A percentile compares a stretch with the other conserved stretches of the same genome.
These are phyloP conservation scores for Liolophura sinensis DNA, from an alignment of 1,140 invertebrate genomes.

Conservation along the genomic window DNA sequence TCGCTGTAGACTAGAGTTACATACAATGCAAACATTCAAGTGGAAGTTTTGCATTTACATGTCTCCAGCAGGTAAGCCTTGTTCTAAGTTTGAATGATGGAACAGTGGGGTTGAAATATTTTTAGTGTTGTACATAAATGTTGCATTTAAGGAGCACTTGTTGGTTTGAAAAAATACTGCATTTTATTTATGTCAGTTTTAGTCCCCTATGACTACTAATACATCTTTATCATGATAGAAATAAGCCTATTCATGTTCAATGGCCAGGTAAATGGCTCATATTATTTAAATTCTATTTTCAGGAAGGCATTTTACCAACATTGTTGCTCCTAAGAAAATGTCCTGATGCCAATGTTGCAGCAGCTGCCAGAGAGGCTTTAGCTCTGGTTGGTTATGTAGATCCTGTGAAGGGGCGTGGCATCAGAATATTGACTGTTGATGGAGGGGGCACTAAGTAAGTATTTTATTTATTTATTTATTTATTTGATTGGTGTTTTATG, in stretches of 20 bases:
- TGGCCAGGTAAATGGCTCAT: neutral
- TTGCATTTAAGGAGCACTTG: too few species aligned
- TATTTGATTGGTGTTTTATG: too few species aligned
- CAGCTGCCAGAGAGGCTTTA: conserved; percentile 58
- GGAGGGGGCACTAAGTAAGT: conserved; percentile 79
- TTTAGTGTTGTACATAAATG: too few species aligned
- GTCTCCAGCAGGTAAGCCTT: too few species aligned
- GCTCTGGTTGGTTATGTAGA: conserved; percentile 75
- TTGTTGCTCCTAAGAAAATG: conserved; percentile 63
- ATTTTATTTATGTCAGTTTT: neutral
- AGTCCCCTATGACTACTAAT: neutral
- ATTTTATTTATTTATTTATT: too few species aligned
- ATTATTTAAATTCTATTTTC: conserved; percentile 29
- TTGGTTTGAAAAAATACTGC: neutral
- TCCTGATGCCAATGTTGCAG: conserved; percentile 20
- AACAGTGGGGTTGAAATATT: too few species aligned
- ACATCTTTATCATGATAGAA: neutral
- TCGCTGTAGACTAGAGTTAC: too few species aligned
- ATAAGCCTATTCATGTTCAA: neutral
- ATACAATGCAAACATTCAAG: too few species aligned
- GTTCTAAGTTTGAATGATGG: too few species aligned
- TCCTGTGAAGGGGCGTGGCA: conserved; percentile 72
- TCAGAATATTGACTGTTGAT: conserved; percentile 84
- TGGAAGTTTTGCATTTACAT: too few species aligned
- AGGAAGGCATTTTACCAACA: conserved; percentile 69